Base-by-base conservation (phyloP, 1,140 invertebrate species). In the Akabosia matsudoensis region DNA sequence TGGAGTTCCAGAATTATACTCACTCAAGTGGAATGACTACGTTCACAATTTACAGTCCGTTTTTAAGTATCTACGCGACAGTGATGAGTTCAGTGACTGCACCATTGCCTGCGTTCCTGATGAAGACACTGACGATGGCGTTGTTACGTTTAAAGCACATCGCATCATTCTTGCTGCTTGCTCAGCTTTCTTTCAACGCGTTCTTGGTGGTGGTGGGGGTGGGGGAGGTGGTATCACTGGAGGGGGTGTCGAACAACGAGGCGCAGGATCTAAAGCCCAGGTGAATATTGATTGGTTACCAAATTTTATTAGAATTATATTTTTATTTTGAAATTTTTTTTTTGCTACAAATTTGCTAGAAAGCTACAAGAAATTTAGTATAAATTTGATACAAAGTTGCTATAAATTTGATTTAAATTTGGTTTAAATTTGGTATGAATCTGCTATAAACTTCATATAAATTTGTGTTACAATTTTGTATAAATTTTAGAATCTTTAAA, bases 1-100 rank as follows among this genome's bases (percentile, higher is more conserved):
- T 7, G 3, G 93, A 96, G 87, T 92, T 94, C 84, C 37, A 45
- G 37, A 45, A 45, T 45, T 45, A 45, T 96, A 95, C 86, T 93
- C 93, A 84, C 88, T 96, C 83, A 90, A 93, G 83, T 96, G 94
- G 94, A 96, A 95, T 85, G 93, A 96, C 85, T 96, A 94, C 87
- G 93, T 95, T 84, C 90, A 92, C 74, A 93, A 92, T 82, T 94
- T 96, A 84, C 88, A 95, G 74, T 93, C 89, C 75, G 93, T 93
- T 70, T 95, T 96, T 86, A 89, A 93, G 74, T 90, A 93, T 84
- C 87, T 96, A 33, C 85, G 86, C 74, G 77, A 84, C 52, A 85
- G 86, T 52, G 87, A 89, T 83, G 87, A 88, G 81, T 86, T 90
- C 77, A 93, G 96, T 51, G 95, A 97, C 85, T 94, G 96, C 76